phyloP scores from a whole-genome alignment of 2,888 invertebrate species.

The Habrosyne pyritoides region DNA sequence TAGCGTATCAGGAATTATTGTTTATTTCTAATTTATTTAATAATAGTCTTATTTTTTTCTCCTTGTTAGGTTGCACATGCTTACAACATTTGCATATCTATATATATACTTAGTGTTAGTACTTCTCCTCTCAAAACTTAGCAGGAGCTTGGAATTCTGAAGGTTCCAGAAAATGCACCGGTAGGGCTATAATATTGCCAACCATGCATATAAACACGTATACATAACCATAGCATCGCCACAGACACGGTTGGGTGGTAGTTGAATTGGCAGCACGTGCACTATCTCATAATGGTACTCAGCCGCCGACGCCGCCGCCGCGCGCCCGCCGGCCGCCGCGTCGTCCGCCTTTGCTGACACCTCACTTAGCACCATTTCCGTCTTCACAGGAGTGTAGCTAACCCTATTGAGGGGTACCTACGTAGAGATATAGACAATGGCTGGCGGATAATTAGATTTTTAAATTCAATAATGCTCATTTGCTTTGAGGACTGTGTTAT shows the following conservation, averaged over 20 bases:
- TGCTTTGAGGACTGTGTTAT: background rate
- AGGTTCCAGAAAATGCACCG: too few species aligned
- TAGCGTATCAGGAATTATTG: background rate
- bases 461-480: background rate
- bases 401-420: slow-evolving; percentile 25
- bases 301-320: slow-evolving; percentile 22
- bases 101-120: too few species aligned
- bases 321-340: slow-evolving; percentile 17
- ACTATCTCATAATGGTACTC: slow-evolving; percentile 52
- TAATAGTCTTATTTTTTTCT: too few species aligned
- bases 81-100: too few species aligned
- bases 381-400: slow-evolving; percentile 40
- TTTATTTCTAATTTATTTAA: background rate
- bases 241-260: background rate
- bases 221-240: background rate
- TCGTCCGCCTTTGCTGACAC: slow-evolving; percentile 46
- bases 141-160: too few species aligned
- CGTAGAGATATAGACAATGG: slow-evolving; percentile 1
- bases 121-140: too few species aligned
- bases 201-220: background rate
- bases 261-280: slow-evolving; percentile 39
- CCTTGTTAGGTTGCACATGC: too few species aligned
- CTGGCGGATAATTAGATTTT: background rate
- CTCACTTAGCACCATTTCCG: slow-evolving; percentile 64
- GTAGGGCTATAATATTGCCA: background rate